Conservation (phyloP, 2,888 invertebrate species). For the Oxystoma pomonae region DNA sequence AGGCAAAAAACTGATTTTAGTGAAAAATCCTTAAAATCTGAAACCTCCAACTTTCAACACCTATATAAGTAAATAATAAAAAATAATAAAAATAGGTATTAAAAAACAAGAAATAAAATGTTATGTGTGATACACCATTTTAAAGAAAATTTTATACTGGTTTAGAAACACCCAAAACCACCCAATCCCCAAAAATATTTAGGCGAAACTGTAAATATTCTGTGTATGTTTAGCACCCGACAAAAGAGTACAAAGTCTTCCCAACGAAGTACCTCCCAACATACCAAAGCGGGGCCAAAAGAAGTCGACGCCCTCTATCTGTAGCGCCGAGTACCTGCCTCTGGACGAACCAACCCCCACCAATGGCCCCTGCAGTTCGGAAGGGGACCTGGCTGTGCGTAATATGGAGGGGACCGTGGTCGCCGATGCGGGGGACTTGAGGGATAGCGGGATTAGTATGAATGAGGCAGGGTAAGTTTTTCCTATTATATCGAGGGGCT, state of each 20-base stretch:
- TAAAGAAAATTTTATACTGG: no score
- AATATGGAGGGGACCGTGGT: constrained; percentile 32
- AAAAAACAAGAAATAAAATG: no score
- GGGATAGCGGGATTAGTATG: constrained; percentile 54
- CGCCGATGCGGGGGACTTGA: constrained; percentile 47
- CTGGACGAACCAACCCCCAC: constrained; percentile 43
- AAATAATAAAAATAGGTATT: no score
- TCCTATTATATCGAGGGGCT: no score
- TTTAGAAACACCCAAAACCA: no score
- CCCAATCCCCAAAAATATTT: no score
- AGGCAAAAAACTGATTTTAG: no score
- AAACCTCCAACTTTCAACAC: no score
- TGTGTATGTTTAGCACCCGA: constrained; percentile 53
- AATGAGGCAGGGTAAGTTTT: constrained; percentile 36
- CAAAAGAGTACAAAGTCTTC: constrained; percentile 48
- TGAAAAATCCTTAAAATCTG: no score
- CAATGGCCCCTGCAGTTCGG: constrained; percentile 27
- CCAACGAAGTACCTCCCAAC: constrained; percentile 45
- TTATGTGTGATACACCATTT: no score
- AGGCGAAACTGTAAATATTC: no score
- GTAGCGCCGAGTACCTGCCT: constrained; percentile 49
- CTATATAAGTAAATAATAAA: no score
- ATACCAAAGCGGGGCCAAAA: constrained; percentile 47
- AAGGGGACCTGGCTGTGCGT: constrained; percentile 40
- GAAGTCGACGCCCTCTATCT: constrained; percentile 49